Conservation (phyloP, 2,797 vertebrate species). For the Onychomys arenicola region DNA sequence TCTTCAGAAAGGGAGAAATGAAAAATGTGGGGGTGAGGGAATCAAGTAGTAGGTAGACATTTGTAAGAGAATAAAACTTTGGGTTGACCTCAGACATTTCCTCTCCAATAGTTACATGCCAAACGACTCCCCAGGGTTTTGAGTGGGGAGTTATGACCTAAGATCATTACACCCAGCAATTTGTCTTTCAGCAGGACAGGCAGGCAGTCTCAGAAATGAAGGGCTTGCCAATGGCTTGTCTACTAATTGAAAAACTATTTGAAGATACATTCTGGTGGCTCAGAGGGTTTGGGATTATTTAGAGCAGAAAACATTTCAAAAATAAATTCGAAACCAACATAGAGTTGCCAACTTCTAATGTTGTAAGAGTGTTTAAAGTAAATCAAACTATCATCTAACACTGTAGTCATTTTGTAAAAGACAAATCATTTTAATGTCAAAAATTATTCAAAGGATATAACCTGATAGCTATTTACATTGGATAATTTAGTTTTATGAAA, state of each 20-base stretch:
- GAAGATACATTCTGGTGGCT: constrained; percentile 77
- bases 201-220: constrained; percentile 66
- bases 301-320: constrained; percentile 71
- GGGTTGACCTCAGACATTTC: constrained; percentile 58
- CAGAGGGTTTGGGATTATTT: constrained; percentile 63
- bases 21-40: neutral
- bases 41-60: constrained; percentile 44
- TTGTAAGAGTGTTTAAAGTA: constrained; percentile 54
- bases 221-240: constrained; percentile 62
- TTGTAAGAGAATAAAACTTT: constrained; percentile 54
- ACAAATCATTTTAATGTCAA: constrained; percentile 58
- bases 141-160: constrained; percentile 38
- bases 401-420: constrained; percentile 62
- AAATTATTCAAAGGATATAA: constrained; percentile 62
- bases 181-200: constrained; percentile 65
- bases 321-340: constrained; percentile 68
- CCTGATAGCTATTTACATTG: constrained; percentile 64
- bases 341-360: constrained; percentile 67
- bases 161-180: constrained; percentile 68
- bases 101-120: constrained; percentile 59
- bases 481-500: constrained; percentile 61
- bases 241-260: constrained; percentile 76
- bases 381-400: constrained; percentile 44
- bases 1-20: neutral
- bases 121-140: constrained; percentile 56